Evolutionary conservation across 2,113 vertebrate species (phyloP), one percentile per base, ranked within the genome.

Genomic region (Ammodramus savannarum): DNA sequence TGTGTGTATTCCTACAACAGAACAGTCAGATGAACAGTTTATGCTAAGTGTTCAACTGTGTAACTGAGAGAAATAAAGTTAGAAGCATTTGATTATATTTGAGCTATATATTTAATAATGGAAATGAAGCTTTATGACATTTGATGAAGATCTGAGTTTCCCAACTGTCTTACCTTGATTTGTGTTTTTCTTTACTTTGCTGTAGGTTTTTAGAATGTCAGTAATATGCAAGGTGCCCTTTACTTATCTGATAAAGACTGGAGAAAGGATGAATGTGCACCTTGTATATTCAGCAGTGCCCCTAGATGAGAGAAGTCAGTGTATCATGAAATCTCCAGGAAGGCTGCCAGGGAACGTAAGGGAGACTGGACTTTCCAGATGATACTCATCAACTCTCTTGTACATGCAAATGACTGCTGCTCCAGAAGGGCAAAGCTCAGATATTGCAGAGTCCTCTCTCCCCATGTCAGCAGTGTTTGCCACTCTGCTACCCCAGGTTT

Each of bases 31-130:
- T 71, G 36, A 85, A 80, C 75, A 93, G 85, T 96, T 96, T 94
- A 91, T 96, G 95, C 75, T 74, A 83, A 41, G 39, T 94, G 79
- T 94, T 88, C 73, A 93, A 91, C 88, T 95, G 75, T 96, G 83
- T 95, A 95, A 88, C 83, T 69, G 82, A 88, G 59, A 90, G 63
- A 93, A 94, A 94, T 94, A 94, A 97, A 97, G 75, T 41, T 86
- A 97, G 92, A 94, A 83, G 14, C 65, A 38, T 95, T 95, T 96
- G 55, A 74, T 91, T 91, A 80, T 77, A 96, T 80, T 77, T 74
- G 87, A 87, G 43, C 67, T 83, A 89, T 84, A 76, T 77, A 88
- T 90, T 90, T 90, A 88, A 81, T 94, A 57, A 57, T 26, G 76
- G 54, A 68, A 54, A 80, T 16, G 46, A 85, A 93, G 49, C 39